Evolutionary conservation across 2,113 vertebrate species (phyloP).

Genomic region (Cephalopholis sonnerati): DNA sequence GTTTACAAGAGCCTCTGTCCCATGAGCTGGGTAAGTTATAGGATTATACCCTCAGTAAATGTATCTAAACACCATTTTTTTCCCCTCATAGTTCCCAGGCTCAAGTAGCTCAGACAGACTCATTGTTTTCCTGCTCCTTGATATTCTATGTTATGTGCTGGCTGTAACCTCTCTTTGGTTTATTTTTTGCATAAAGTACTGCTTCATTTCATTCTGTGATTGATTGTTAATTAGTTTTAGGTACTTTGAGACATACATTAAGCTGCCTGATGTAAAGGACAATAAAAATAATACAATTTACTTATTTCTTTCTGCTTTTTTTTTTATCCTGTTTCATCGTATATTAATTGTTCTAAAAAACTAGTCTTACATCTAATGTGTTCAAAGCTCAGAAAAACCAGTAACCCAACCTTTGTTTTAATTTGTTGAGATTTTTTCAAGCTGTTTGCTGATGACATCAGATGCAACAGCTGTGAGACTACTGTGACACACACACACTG

Average conservation of each 20-base stretch:
- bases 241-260: neutral
- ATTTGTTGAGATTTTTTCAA: neutral
- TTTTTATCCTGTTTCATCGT: neutral
- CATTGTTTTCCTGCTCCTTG: neutral
- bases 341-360: neutral
- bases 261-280: neutral
- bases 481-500: neutral
- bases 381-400: neutral
- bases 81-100: too few species aligned
- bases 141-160: neutral
- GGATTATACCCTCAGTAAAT: neutral
- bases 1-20: slow-evolving; percentile 84
- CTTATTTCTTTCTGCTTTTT: neutral
- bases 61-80: too few species aligned
- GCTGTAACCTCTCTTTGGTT: neutral
- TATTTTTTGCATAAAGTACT: neutral
- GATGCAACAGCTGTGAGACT: neutral
- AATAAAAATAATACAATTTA: too few species aligned
- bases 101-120: neutral
- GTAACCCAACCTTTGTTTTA: neutral
- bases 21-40: slow-evolving; percentile 76
- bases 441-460: neutral
- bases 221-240: neutral
- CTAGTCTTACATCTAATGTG: neutral
- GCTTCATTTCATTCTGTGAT: neutral